Conservation (phyloP, 1,140 invertebrate genomes). For the Drosophila yakuba region DNA sequence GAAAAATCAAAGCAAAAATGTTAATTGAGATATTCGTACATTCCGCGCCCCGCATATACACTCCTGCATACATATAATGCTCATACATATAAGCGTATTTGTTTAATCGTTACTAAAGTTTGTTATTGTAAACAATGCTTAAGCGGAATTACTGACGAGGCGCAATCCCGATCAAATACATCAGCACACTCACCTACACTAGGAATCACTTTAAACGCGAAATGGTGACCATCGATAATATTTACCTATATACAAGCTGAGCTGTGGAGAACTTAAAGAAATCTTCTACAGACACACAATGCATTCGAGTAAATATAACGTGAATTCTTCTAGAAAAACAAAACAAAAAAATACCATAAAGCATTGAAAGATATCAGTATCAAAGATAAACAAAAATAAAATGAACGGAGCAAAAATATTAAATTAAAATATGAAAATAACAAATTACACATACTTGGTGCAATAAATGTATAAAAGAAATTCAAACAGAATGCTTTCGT, state of each 20-base stretch:
- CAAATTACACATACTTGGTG: slow-evolving; percentile 73
- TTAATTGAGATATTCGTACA: slow-evolving; percentile 28
- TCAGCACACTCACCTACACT: slow-evolving; percentile 42
- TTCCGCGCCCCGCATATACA: slow-evolving; percentile 33
- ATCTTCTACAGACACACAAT: slow-evolving; percentile 33
- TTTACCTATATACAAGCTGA: slow-evolving; percentile 55
- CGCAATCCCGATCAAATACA: slow-evolving; percentile 15
- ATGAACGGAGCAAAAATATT: slow-evolving; percentile 45
- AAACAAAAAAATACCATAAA: slow-evolving; percentile 48
- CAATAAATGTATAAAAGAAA: slow-evolving; percentile 83
- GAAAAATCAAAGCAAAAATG: slow-evolving; percentile 5
- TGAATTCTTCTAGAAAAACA: slow-evolving; percentile 54
- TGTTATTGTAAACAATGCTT: slow-evolving; percentile 50
- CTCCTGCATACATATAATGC: slow-evolving; percentile 46
- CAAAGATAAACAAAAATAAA: slow-evolving; percentile 55
- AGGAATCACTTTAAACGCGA: slow-evolving; percentile 68
- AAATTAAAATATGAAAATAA: slow-evolving; percentile 50
- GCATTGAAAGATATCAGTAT: slow-evolving; percentile 78
- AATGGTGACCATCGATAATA: slow-evolving; percentile 81
- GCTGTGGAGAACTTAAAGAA: slow-evolving; percentile 14
- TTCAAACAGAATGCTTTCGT: slow-evolving; percentile 52
- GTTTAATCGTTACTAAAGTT: slow-evolving; percentile 49
- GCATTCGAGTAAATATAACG: slow-evolving; percentile 42
- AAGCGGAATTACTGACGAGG: slow-evolving; percentile 33
- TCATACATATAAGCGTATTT: slow-evolving; percentile 59